Percentiles rank a stretch among this genome's conserved stretches.
phyloP scores from a whole-genome alignment of 2,797 vertebrate genomes.

The Staurois parvus region DNA sequence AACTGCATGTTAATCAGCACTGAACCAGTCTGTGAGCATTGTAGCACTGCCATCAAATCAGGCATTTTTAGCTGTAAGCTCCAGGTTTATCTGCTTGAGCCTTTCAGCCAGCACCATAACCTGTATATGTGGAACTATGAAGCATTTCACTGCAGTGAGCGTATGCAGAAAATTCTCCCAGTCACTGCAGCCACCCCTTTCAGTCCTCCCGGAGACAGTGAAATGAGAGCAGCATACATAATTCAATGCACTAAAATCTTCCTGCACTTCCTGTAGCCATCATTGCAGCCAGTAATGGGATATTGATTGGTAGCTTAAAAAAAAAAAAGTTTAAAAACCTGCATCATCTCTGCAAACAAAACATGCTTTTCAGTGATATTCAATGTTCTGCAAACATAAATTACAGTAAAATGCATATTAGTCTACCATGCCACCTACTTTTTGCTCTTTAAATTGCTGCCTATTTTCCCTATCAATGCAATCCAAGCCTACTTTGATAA shows the following conservation, averaged over 20 bases:
- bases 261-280: constrained; percentile 75
- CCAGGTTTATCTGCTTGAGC: constrained; percentile 72
- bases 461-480: neutral
- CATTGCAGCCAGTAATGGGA: constrained; percentile 76
- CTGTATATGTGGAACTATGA: constrained; percentile 74
- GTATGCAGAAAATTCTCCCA: constrained; percentile 75
- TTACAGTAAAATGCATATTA: neutral
- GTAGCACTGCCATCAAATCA: constrained; percentile 72
- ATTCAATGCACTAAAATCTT: constrained; percentile 80
- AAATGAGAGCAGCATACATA: constrained; percentile 79
- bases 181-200: constrained; percentile 75
- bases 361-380: neutral
- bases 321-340: too few relatives aligned
- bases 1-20: constrained; percentile 74
- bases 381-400: neutral
- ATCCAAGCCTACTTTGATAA: neutral
- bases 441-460: neutral
- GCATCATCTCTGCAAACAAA: too few relatives aligned
- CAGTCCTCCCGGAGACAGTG: constrained; percentile 73
- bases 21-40: constrained; percentile 67
- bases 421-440: neutral
- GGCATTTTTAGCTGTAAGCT: constrained; percentile 71
- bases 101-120: constrained; percentile 71
- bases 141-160: constrained; percentile 78
- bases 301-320: too few relatives aligned